These are phyloP conservation scores for Carabus problematicus DNA, from an alignment of 2,888 invertebrate genomes.

Conservation along the genomic window DNA sequence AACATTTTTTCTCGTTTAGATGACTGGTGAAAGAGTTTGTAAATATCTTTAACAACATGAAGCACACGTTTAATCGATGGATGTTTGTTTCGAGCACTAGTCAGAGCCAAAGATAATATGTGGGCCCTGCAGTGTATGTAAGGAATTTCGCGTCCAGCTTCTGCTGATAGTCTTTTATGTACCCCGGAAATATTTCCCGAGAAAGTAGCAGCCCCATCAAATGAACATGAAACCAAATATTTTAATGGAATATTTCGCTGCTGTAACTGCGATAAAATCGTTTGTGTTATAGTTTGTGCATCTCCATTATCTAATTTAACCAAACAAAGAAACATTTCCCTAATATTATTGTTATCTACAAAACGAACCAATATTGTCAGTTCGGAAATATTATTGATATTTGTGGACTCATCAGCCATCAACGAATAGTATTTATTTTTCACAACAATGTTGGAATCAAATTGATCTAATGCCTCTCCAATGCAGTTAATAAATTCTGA, in stretches of 20 bases:
- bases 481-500: slow-evolving; percentile 5
- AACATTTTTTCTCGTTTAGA: no score
- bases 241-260: slow-evolving; percentile 4
- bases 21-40: not conserved
- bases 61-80: not conserved
- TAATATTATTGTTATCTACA: not conserved
- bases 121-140: slow-evolving; percentile 7
- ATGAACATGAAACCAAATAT: slow-evolving; percentile 8
- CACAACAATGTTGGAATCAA: not conserved
- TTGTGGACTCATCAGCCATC: slow-evolving; percentile 5
- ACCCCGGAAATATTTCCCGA: slow-evolving; percentile 7
- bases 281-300: not conserved
- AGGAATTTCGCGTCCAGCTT: slow-evolving; percentile 6
- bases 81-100: slow-evolving; percentile 10
- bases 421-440: slow-evolving; percentile 6
- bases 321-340: slow-evolving; percentile 3
- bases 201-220: slow-evolving; percentile 7
- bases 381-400: slow-evolving; percentile 3
- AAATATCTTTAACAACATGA: slow-evolving; percentile 5
- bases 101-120: slow-evolving; percentile 1
- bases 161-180: not conserved
- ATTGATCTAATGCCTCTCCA: no score
- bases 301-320: slow-evolving; percentile 9
- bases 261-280: slow-evolving; percentile 6
- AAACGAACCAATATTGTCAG: slow-evolving; percentile 2